Evolutionary conservation across 2,888 invertebrate species (phyloP).

Genomic region (Chaitophorus viminalis): DNA sequence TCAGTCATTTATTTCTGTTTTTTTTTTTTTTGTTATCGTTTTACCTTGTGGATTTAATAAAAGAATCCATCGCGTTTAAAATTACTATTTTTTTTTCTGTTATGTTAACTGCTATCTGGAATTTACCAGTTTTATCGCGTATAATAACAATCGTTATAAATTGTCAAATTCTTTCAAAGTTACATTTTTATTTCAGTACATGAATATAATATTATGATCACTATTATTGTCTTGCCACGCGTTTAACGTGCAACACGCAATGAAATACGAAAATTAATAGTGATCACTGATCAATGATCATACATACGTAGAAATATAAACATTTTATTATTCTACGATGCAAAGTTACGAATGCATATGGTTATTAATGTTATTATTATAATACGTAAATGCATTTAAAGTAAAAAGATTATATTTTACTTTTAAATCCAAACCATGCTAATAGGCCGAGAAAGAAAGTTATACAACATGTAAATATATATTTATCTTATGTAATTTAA

Average conservation of each 20-base stretch:
- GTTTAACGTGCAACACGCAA: not conserved
- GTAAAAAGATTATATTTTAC: not conserved
- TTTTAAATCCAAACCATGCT: not conserved
- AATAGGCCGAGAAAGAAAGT: conserved; percentile 25
- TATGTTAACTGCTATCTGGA: conserved; percentile 12
- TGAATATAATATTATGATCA: conserved; percentile 27
- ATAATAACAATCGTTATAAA: conserved; percentile 2
- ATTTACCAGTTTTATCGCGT: conserved; percentile 40
- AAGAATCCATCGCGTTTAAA: not conserved
- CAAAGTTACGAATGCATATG: no score
- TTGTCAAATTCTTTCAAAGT: conserved; percentile 47
- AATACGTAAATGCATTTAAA: not conserved
- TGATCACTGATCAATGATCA: no score
- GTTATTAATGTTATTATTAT: no score
- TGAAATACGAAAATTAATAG: not conserved
- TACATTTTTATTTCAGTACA: conserved; percentile 5
- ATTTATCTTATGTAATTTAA: conserved; percentile 11
- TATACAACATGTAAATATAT: conserved; percentile 22
- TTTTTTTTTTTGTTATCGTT: conserved; percentile 6
- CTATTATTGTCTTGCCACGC: not conserved
- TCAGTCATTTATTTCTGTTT: not conserved
- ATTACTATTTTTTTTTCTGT: conserved; percentile 9
- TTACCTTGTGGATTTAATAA: not conserved
- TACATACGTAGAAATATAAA: not conserved
- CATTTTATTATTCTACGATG: not conserved